A percentile compares a stretch with the other conserved stretches of the same genome.
Conservation (phyloP, 2,113 vertebrate species). For the Numenius arquata region DNA sequence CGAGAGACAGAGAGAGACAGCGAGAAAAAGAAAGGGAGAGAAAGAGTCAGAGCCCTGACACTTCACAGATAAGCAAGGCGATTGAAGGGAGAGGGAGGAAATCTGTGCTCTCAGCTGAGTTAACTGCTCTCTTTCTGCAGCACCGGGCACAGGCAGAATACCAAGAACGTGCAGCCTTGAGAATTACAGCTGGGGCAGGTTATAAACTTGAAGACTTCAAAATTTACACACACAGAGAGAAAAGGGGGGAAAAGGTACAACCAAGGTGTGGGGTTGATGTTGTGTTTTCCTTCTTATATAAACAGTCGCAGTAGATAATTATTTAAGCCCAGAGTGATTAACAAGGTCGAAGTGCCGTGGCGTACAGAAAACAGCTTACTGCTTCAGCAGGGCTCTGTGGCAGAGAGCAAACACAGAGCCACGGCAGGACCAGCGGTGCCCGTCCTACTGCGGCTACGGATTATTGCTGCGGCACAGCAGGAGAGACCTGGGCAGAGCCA, state of each 20-base stretch:
- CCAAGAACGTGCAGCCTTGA: neutral
- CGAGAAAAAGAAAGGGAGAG: conserved; percentile 45
- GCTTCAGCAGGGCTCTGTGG: neutral
- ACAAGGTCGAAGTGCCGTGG: neutral
- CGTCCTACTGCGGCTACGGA: neutral
- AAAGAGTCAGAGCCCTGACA: conserved; percentile 61
- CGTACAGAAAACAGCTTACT: neutral
- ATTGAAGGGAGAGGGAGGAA: conserved; percentile 2
- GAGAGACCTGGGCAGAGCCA: neutral
- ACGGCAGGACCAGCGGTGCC: neutral
- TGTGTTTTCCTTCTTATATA: neutral
- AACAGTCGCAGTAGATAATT: neutral
- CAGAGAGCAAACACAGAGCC: neutral
- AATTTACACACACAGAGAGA: neutral
- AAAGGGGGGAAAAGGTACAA: neutral
- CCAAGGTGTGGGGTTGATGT: neutral
- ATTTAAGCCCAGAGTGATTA: neutral
- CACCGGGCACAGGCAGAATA: neutral
- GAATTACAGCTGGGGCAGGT: neutral
- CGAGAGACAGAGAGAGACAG: conserved; percentile 38
- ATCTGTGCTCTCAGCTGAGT: neutral
- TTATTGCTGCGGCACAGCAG: neutral
- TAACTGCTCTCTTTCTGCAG: neutral
- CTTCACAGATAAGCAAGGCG: conserved; percentile 45
- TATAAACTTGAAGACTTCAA: neutral